Conservation (phyloP, 2,888 invertebrate genomes). For the Thumatha senex region DNA sequence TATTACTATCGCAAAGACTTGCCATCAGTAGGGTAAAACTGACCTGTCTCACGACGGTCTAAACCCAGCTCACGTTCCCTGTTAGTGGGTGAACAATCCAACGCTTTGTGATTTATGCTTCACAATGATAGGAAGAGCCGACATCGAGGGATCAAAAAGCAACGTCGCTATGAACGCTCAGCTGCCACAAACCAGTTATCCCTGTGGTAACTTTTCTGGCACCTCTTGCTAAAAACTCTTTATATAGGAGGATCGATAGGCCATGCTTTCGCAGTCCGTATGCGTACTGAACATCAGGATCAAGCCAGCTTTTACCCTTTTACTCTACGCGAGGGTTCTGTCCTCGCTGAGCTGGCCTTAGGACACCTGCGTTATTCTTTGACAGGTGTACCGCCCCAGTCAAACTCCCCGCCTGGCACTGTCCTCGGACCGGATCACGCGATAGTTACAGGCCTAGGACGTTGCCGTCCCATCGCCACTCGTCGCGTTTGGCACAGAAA, state of each 20-base stretch:
- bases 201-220: constrained; percentile 89
- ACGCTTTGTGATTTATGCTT: constrained; percentile 88
- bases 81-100: constrained; percentile 88
- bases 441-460: constrained; percentile 44
- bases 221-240: constrained; percentile 85
- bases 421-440: constrained; percentile 83
- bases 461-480: constrained; percentile 73
- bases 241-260: constrained; percentile 86
- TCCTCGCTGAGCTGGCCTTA: constrained; percentile 86
- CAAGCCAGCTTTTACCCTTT: constrained; percentile 88
- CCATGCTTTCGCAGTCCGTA: constrained; percentile 86
- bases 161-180: constrained; percentile 86
- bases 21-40: constrained; percentile 85
- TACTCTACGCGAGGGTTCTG: constrained; percentile 89
- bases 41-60: constrained; percentile 86
- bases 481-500: constrained; percentile 79
- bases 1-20: constrained; percentile 82
- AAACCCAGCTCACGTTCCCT: constrained; percentile 87
- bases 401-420: constrained; percentile 86
- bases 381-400: constrained; percentile 87
- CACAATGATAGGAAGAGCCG: constrained; percentile 90
- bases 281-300: constrained; percentile 86
- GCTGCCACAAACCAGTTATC: constrained; percentile 87
- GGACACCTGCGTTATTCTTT: constrained; percentile 86
- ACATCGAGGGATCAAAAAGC: constrained; percentile 89